Base-by-base conservation (phyloP, 2,888 invertebrate species). In the Athalia circularis region DNA sequence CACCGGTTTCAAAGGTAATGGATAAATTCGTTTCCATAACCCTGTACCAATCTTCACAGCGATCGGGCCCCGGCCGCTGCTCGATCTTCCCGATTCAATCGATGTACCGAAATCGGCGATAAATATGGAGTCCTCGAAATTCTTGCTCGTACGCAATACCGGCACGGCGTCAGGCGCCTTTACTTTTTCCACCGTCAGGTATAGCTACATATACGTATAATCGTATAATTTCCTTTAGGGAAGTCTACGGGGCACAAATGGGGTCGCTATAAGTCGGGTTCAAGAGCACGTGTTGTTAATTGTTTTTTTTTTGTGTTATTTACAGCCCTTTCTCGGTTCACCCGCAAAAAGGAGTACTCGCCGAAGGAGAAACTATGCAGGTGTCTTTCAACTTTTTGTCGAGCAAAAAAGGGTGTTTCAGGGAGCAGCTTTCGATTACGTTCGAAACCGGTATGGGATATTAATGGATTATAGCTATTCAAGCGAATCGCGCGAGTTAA, bases 41-140 rank as follows among this genome's bases (percentile, higher is more conserved):
- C 0, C 29, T 29, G 29, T 29, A 2, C 29, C 2, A 29, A 29
- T 29, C 29, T 29, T 29, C 29, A 29, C 85, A 91, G 93, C 92
- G 5, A 89, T 94, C 64, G 93, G 93, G 45, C 91, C 93, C 1
- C 87, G 93, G 80, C 92, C 93, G 0, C 85, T 94, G 11, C 87
- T 94, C 5, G 92, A 93, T 84, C 92, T 94, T 80, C 94, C 94
- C 0, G 94, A 94, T 88, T 84, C 88, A 13, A 91, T 94, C 45
- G 87, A 88, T 59, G 86, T 94, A 80, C 91, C 92, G 8, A 85
- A 88, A 15, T 91, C 92, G n/a, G 91, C 92, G 0, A 92, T 94
- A 1, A 92, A 93, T 84, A 90, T 93, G 65, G 72, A 88, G 5
- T 90, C 91, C 4, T 89, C 90, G 62, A 92, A 91, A 82, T 90